Conservation (phyloP, 2,797 vertebrate genomes). For the Anguilla megastoma region DNA sequence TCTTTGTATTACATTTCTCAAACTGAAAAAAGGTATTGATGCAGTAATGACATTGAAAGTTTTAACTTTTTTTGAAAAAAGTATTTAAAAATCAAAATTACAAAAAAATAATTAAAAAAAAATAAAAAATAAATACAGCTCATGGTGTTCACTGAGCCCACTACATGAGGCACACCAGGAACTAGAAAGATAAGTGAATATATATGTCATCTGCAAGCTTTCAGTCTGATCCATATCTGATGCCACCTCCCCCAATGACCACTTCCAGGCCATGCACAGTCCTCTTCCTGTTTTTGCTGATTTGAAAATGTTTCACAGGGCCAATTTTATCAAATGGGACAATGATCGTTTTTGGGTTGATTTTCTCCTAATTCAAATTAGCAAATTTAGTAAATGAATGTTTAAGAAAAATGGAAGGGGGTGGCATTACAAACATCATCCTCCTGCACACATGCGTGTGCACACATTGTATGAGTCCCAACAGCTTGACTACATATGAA, state of each 20-base stretch:
- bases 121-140: neutral
- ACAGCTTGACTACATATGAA: neutral
- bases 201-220: neutral
- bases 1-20: too few species aligned
- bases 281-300: neutral
- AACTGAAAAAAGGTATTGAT: too few species aligned
- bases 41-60: too few species aligned
- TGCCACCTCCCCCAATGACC: neutral
- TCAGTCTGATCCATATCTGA: neutral
- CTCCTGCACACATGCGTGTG: neutral
- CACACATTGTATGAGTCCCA: neutral
- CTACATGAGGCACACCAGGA: neutral
- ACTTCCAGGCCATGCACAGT: neutral
- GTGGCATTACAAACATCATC: neutral
- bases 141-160: neutral
- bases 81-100: too few species aligned
- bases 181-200: neutral
- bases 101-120: too few species aligned
- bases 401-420: neutral
- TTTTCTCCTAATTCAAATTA: neutral
- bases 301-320: neutral
- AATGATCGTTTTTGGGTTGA: neutral
- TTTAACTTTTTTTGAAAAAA: too few species aligned
- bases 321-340: neutral
- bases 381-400: neutral